Percentiles rank a stretch among this genome's conserved stretches.
Evolutionary conservation across 1,140 invertebrate genomes (phyloP).

Genomic region (Nymphalis io): DNA sequence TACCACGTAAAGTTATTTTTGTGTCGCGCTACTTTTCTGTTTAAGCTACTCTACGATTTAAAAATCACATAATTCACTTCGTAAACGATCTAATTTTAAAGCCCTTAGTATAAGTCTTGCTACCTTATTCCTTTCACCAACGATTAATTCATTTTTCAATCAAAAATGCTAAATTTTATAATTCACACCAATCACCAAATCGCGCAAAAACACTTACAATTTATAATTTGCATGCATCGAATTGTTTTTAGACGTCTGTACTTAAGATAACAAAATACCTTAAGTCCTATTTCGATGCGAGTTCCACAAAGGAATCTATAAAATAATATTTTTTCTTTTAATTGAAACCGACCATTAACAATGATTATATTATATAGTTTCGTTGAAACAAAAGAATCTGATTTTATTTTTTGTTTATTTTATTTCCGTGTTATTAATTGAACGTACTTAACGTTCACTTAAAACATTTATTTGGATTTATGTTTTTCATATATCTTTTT

Average conservation of each 20-base stretch:
- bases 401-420: too few relatives aligned
- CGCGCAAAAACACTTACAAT: not conserved
- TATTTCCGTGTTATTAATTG: too few relatives aligned
- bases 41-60: not conserved
- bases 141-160: constrained; percentile 2
- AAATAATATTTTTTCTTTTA: too few relatives aligned
- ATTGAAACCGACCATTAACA: too few relatives aligned
- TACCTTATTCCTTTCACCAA: not conserved
- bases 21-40: not conserved
- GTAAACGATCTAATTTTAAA: constrained; percentile 4
- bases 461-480: too few relatives aligned
- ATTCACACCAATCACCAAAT: constrained; percentile 2
- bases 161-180: not conserved
- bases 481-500: too few relatives aligned
- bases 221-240: not conserved
- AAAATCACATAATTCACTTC: not conserved
- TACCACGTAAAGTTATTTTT: too few relatives aligned
- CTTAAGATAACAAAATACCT: not conserved
- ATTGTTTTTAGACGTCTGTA: not conserved
- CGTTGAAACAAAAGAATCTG: too few relatives aligned
- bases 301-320: too few relatives aligned
- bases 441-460: too few relatives aligned
- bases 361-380: too few relatives aligned
- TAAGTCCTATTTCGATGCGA: too few relatives aligned
- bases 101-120: constrained; percentile 4